Evolutionary conservation across 2,888 invertebrate species (phyloP).

Genomic region (Thelaira solivaga): DNA sequence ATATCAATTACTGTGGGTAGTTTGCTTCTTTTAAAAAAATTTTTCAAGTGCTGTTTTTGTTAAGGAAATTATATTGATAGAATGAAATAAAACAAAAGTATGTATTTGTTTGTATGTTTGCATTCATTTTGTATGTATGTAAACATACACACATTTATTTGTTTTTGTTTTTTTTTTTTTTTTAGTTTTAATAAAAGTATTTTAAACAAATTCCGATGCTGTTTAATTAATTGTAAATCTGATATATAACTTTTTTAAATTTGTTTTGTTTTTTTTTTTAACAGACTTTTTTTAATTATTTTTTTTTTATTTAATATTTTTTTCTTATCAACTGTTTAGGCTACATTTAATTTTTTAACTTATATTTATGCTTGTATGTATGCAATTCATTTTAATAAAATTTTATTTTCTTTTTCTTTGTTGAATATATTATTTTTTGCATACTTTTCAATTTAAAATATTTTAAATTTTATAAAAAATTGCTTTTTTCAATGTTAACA

Average conservation of each 20-base stretch:
- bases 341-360: slow-evolving; percentile 22
- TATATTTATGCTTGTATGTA: background rate
- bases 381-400: slow-evolving; percentile 29
- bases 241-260: too few species aligned
- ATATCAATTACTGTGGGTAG: slow-evolving; percentile 63
- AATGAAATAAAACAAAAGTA: background rate
- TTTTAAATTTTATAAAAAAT: slow-evolving; percentile 51
- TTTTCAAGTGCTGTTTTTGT: slow-evolving; percentile 35
- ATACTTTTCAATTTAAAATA: slow-evolving; percentile 37
- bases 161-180: slow-evolving; percentile 5
- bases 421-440: slow-evolving; percentile 9
- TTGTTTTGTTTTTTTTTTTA: slow-evolving; percentile 43
- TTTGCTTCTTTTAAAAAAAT: slow-evolving; percentile 52
- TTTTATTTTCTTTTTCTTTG: slow-evolving; percentile 16
- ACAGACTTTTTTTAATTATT: slow-evolving; percentile 59
- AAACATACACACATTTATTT: too few species aligned
- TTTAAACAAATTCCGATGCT: too few species aligned
- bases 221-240: too few species aligned
- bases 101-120: background rate
- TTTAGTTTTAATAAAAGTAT: too few species aligned
- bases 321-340: slow-evolving; percentile 21
- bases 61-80: slow-evolving; percentile 7
- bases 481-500: slow-evolving; percentile 55
- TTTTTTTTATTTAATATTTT: slow-evolving; percentile 23
- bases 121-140: slow-evolving; percentile 2